Evolutionary conservation across 2,797 vertebrate genomes (phyloP).

Genomic region (Sitta carolinensis): DNA sequence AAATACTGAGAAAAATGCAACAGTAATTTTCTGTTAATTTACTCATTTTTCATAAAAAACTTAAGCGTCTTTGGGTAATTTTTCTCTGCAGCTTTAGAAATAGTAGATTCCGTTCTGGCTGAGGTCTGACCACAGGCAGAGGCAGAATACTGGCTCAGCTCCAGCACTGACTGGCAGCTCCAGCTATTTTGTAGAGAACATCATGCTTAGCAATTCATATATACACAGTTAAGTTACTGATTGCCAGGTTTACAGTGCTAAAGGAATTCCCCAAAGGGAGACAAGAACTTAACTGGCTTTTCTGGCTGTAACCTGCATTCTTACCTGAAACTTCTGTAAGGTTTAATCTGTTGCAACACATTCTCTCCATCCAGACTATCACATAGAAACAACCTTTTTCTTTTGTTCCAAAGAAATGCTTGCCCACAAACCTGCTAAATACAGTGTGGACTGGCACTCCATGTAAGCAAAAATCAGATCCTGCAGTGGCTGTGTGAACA

Average conservation of each 20-base stretch:
- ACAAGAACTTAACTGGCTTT: background rate
- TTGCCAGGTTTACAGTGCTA: background rate
- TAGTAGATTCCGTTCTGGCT: background rate
- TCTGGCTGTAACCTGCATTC: background rate
- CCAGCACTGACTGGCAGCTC: background rate
- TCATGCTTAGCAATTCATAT: background rate
- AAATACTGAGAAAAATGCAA: too few relatives aligned
- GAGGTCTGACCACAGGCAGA: background rate
- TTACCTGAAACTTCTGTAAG: background rate
- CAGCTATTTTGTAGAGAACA: background rate
- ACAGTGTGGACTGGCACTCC: background rate
- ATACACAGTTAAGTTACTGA: background rate
- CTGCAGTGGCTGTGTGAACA: background rate
- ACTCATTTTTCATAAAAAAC: background rate
- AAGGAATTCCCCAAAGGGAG: background rate
- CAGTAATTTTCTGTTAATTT: background rate
- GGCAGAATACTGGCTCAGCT: background rate
- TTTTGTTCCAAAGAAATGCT: background rate
- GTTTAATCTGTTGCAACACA: background rate
- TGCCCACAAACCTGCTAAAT: background rate
- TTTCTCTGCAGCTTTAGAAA: background rate
- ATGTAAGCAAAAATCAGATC: background rate
- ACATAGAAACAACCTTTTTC: background rate
- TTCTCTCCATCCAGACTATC: background rate
- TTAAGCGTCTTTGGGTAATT: background rate